phyloP scores from a whole-genome alignment of 2,888 invertebrate genomes.

The Clunio marinus region DNA sequence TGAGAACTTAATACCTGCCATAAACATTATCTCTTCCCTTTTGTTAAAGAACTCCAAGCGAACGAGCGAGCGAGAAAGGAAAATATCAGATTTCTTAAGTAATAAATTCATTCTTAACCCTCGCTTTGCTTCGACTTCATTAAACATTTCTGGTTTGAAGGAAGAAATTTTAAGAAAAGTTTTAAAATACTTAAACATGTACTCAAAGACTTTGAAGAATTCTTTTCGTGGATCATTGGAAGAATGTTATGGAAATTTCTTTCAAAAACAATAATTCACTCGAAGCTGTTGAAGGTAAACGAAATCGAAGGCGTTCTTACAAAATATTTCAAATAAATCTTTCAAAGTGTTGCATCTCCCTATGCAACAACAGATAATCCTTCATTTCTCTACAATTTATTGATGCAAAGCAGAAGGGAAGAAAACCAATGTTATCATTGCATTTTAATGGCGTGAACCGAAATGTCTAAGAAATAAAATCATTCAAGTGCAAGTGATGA shows the following conservation, averaged over 20 bases:
- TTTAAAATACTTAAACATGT: too few species aligned
- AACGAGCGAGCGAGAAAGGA: neutral
- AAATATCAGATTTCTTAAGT: slow-evolving; percentile 1
- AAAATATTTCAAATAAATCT: slow-evolving; percentile 17
- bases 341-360: neutral
- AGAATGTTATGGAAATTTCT: slow-evolving; percentile 1
- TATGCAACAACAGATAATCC: neutral
- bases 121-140: neutral
- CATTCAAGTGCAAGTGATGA: too few species aligned
- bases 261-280: neutral
- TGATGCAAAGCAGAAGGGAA: too few species aligned
- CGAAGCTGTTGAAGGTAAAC: neutral
- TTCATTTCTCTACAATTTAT: neutral
- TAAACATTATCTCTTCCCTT: neutral
- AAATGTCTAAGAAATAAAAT: too few species aligned
- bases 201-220: neutral
- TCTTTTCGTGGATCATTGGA: neutral
- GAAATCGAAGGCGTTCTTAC: neutral
- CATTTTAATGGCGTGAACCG: too few species aligned
- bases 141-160: neutral
- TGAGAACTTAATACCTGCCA: neutral
- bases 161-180: too few species aligned
- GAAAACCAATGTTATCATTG: too few species aligned
- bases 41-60: neutral
- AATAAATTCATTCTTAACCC: slow-evolving; percentile 21